phyloP scores from a whole-genome alignment of 1,140 invertebrate species.

The Anastrepha ludens region DNA sequence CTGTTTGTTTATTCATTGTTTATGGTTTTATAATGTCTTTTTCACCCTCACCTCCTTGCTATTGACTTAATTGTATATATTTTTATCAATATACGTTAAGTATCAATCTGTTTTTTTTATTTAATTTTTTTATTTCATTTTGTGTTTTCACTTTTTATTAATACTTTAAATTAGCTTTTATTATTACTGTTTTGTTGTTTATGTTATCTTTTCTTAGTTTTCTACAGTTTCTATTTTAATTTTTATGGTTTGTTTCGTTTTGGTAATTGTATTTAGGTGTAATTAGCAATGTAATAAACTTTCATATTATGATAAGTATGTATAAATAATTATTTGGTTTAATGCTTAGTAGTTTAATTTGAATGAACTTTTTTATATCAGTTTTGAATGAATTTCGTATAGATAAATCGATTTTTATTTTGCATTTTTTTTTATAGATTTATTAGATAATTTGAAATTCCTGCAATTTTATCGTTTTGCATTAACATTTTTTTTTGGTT shows the following conservation, averaged over 20 bases:
- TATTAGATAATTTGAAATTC: background rate
- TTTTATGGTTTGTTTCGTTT: background rate
- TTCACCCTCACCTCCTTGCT: background rate
- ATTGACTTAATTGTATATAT: constrained; percentile 35
- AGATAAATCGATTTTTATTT: background rate
- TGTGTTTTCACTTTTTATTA: background rate
- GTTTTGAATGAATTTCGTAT: constrained; percentile 8
- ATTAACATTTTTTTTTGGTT: constrained; percentile 6
- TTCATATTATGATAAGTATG: constrained; percentile 38
- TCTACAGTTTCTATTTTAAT: background rate
- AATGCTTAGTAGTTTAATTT: constrained; percentile 33
- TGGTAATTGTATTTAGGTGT: constrained; percentile 31
- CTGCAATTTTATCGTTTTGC: background rate
- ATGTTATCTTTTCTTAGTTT: background rate
- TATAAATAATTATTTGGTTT: constrained; percentile 46
- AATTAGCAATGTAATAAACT: constrained; percentile 41
- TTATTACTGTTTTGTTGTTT: background rate
- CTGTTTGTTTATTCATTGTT: constrained; percentile 43
- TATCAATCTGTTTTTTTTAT: background rate
- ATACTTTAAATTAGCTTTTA: background rate
- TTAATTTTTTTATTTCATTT: no score
- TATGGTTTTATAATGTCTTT: constrained; percentile 20
- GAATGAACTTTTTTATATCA: constrained; percentile 43
- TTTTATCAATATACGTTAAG: constrained; percentile 34
- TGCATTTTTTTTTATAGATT: constrained; percentile 6